These are phyloP conservation scores for Aphaenogaster floridana DNA, from an alignment of 1,140 invertebrate genomes.

Conservation along the genomic window DNA sequence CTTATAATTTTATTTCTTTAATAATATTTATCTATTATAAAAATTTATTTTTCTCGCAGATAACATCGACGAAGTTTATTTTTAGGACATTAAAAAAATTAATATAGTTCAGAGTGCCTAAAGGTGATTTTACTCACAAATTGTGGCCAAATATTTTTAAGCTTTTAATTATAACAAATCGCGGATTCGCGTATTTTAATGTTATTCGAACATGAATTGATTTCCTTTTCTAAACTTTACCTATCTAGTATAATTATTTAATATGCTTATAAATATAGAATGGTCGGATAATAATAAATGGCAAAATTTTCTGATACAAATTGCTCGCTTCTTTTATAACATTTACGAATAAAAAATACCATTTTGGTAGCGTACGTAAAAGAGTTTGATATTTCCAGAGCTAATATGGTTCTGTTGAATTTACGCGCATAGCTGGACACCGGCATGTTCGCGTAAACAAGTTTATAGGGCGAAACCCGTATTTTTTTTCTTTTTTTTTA, in stretches of 20 bases:
- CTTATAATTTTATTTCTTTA: background rate
- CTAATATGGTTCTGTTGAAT: conserved; percentile 54
- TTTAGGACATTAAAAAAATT: background rate
- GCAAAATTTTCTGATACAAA: conserved; percentile 1
- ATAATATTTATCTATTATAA: conserved; percentile 7
- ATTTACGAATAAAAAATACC: conserved; percentile 3
- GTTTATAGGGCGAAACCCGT: conserved; percentile 43
- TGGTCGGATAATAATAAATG: background rate
- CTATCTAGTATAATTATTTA: background rate
- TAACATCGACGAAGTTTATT: background rate
- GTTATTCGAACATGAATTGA: background rate
- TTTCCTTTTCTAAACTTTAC: background rate
- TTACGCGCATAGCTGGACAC: conserved; percentile 50
- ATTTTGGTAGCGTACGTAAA: conserved; percentile 45
- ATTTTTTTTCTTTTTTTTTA: conserved; percentile 41
- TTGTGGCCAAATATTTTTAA: background rate
- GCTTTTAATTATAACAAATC: background rate
- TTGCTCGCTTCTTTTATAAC: conserved; percentile 32
- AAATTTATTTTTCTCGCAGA: background rate
- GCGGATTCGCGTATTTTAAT: background rate
- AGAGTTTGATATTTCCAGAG: conserved; percentile 27
- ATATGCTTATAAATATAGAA: background rate
- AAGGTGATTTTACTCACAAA: background rate
- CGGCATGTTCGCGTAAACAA: conserved; percentile 39
- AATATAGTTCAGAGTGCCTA: background rate